Percentiles rank a stretch among this genome's conserved stretches.
These are phyloP conservation scores for Sparus aurata DNA, from an alignment of 2,797 vertebrate species.

Conservation along the genomic window DNA sequence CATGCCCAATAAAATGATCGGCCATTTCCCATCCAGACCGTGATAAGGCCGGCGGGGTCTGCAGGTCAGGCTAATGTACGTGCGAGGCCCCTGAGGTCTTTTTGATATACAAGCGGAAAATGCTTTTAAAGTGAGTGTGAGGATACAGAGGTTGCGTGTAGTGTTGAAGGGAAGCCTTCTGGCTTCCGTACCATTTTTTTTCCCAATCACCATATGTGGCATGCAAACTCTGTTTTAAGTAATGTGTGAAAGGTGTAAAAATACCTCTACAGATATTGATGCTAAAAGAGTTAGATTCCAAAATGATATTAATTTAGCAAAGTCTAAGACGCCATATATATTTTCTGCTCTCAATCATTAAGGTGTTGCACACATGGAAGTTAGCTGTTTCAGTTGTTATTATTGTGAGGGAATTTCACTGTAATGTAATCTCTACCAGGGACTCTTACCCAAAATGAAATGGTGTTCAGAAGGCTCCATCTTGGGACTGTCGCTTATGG, in stretches of 20 bases:
- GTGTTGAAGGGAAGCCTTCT: conserved; percentile 49
- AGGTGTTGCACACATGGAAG: background rate
- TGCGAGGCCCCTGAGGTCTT: conserved; percentile 64
- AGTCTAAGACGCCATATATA: background rate
- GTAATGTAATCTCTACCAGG: conserved; percentile 80
- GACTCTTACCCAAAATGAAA: conserved; percentile 98
- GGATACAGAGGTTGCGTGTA: conserved; percentile 59
- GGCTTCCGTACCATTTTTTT: conserved; percentile 30
- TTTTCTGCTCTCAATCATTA: background rate
- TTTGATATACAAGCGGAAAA: conserved; percentile 72
- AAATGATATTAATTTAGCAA: background rate
- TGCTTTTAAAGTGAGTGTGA: conserved; percentile 76
- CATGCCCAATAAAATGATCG: conserved; percentile 77
- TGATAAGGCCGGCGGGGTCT: conserved; percentile 62
- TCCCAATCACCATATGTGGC: conserved; percentile 27
- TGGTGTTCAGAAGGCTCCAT: conserved; percentile 98
- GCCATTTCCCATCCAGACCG: conserved; percentile 68
- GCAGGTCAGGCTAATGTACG: conserved; percentile 77
- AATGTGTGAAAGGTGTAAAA: background rate
- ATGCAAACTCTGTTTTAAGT: conserved; percentile 9
- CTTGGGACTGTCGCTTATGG: conserved; percentile 97
- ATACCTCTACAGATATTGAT: background rate
- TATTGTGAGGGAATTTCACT: conserved; percentile 6
- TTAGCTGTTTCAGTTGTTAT: background rate
- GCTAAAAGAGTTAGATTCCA: background rate